Evolutionary conservation across 2,113 vertebrate species (phyloP), one percentile per base, ranked within the genome.

Genomic region (Platycercus adscitus): DNA sequence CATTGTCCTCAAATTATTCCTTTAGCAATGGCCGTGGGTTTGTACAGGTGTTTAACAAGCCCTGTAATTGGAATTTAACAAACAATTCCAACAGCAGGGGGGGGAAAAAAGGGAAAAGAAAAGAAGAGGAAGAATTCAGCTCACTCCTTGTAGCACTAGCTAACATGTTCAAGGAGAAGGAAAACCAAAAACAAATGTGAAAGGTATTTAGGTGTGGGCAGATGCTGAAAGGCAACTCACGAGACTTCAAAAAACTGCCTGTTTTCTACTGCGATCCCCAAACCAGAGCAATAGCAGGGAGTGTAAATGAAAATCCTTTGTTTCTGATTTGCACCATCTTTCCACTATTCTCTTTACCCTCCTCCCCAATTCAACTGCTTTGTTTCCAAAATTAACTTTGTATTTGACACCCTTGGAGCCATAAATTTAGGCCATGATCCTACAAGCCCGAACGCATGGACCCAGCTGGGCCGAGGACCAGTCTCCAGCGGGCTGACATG

Each of bases 11-110:
- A 95, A 90, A 92, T 90, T 92, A 95, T 96, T 95, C 93, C 72
- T 82, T 88, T 92, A 97, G 96, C 95, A 95, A 95, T 95, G 89
- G 81, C 81, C 95, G 91, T 94, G 92, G 92, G 92, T 97, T 96
- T 96, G 91, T 91, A 91, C 95, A 96, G 96, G 95, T 96, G 95
- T 92, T 92, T 78, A 95, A 96, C 91, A 96, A 96, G 91, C 65
- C 69, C 70, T 2, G 1, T 87, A 95, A 95, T 77, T 93, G 96
- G 88, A 96, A 96, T 96, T 93, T 69, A 93, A 96, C 93, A 93
- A 96, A 97, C 93, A 93, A 92, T 60, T 88, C 82, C 52, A 60
- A 75, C 69, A 76, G 93, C 18, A 2, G 53, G 20, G 11, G 23
- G 20, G 4, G 1, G 6, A 12, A 43, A 43, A 44, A 25, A 6